Evolutionary conservation across 37 sponge, comb jelly and placozoan species (phyloP).

Genomic region (Agelas oroides): DNA sequence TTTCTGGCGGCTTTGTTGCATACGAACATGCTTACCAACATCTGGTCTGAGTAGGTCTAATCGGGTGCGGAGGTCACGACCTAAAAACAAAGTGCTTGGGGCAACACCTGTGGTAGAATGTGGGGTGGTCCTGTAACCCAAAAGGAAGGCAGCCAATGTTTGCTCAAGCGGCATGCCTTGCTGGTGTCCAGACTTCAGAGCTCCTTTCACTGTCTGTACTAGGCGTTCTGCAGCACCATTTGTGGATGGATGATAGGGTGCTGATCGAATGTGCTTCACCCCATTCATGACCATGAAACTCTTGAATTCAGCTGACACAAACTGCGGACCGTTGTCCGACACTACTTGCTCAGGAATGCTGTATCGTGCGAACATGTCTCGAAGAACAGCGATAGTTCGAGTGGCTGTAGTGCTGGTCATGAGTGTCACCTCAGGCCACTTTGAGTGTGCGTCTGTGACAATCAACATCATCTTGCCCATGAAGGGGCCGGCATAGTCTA

Average conservation of each 20-base stretch:
- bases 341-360: slow-evolving; percentile 36
- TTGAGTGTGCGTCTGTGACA: slow-evolving; percentile 54
- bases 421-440: slow-evolving; percentile 44
- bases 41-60: too few relatives aligned
- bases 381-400: neutral
- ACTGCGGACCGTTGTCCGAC: slow-evolving; percentile 57
- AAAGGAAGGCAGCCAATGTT: neutral
- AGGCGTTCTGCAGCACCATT: slow-evolving; percentile 26
- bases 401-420: slow-evolving; percentile 21
- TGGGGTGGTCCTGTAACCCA: neutral
- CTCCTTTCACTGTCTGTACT: slow-evolving; percentile 12
- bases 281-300: slow-evolving; percentile 29
- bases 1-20: too few relatives aligned
- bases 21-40: too few relatives aligned
- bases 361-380: slow-evolving; percentile 30
- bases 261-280: slow-evolving; percentile 12
- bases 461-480: slow-evolving; percentile 19
- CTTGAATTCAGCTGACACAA: slow-evolving; percentile 21
- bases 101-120: neutral
- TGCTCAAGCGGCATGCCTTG: neutral
- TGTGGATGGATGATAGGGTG: slow-evolving; percentile 54
- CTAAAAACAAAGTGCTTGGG: too few relatives aligned
- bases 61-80: too few relatives aligned
- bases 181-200: neutral
- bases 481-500: slow-evolving; percentile 54